Evolutionary conservation across 64 coral and sea anemone species (phyloP), one percentile per base, ranked within the genome.

Genomic region (Acropora tenuis): DNA sequence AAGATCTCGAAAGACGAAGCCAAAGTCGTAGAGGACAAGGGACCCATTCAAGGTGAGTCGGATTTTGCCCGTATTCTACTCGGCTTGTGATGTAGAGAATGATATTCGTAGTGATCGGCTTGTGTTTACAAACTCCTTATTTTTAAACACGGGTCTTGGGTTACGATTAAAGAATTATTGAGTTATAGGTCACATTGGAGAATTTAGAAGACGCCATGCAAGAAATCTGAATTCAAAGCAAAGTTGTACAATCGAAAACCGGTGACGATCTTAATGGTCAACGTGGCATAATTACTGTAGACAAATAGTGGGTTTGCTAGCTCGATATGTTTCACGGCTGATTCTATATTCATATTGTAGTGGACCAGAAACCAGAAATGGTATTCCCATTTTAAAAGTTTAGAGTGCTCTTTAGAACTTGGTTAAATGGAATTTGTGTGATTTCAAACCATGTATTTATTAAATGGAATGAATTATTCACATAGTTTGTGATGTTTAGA

Each of bases 1-100:
- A 92, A 92, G 83, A 92, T 87, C 45, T 7, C 82, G 15, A 92
- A 92, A 68, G 69, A 20, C 30, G 84, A 91, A 82, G 3, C 73
- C 45, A 92, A 92, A 67, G 48, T 42, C 43, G 3, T 47, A 0
- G 78, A 92, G 40, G 91, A 87, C 76, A 92, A 87, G 67, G 47
- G 50, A 5, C 50, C 45, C 18, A 47, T 65, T 57, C 74, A 76
- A 84, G 65, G 72, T 79, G 60, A 44, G 80, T 61, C 53, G 5
- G 83, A 44, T 15, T 43, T 49, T 8, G 78, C 15, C 11, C 13
- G n/a, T 20, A 41, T 1, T 13, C 17, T 11, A 55, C 52, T 55
- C 10, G 6, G 6, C 10, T 55, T 55, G 52, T 10, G 2, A 55
- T 55, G 10, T 30, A 30, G 30, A 30, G 30, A 30, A 30, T 30